phyloP scores from a whole-genome alignment of 2,797 vertebrate species.

The Pelodytes ibericus region DNA sequence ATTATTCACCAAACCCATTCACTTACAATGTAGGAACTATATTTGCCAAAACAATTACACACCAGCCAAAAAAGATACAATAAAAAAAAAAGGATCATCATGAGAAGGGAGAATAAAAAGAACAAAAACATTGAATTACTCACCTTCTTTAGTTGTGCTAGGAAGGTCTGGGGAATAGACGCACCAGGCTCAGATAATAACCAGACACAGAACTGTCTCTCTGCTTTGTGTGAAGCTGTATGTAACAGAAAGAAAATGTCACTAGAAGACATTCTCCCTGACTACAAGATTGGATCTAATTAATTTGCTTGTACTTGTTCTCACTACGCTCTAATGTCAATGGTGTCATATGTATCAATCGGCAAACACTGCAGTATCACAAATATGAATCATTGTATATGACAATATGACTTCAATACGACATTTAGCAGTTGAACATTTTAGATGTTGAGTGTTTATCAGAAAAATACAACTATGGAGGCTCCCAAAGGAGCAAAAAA shows the following conservation, averaged over 20 bases:
- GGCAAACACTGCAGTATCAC: background rate
- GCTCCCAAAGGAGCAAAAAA: no score
- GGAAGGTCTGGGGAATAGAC: slow-evolving; percentile 31
- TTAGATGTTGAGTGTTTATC: background rate
- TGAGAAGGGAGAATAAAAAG: background rate
- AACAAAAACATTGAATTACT: background rate
- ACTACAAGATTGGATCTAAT: background rate
- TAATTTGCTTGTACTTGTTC: background rate
- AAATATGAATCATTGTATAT: background rate
- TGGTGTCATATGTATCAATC: background rate
- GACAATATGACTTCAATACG: background rate
- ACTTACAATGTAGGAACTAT: no score
- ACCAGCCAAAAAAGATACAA: background rate
- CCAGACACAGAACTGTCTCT: slow-evolving; percentile 49
- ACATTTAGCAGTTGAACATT: background rate
- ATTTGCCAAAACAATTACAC: background rate
- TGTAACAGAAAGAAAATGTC: background rate
- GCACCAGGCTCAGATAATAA: slow-evolving; percentile 35
- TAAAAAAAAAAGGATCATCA: no score
- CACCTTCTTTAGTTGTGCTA: slow-evolving; percentile 51
- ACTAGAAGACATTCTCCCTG: background rate
- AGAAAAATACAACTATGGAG: background rate
- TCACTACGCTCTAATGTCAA: no score
- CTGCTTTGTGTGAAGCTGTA: slow-evolving; percentile 35
- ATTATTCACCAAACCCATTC: no score